Evolutionary conservation across 1,140 invertebrate species (phyloP).

Genomic region (Leptinotarsa lineolata): DNA sequence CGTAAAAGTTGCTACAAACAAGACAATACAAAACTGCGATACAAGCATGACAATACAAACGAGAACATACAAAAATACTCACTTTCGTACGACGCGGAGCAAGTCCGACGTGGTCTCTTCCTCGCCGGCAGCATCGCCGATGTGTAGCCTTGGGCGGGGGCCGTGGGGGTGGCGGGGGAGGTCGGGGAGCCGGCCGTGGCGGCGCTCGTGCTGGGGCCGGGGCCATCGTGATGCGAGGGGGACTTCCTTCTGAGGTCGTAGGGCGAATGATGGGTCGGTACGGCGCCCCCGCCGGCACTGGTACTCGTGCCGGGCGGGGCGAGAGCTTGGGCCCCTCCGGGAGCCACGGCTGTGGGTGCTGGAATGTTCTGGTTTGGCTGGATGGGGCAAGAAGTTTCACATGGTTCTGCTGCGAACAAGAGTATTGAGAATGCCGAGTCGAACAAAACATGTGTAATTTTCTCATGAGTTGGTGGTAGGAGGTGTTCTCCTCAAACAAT

Average conservation of each 20-base stretch:
- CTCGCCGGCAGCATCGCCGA: slow-evolving; percentile 71
- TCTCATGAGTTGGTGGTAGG: too few relatives aligned
- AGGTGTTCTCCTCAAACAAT: too few relatives aligned
- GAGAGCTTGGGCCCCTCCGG: slow-evolving; percentile 31
- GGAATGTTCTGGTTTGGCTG: slow-evolving; percentile 68
- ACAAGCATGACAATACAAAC: too few relatives aligned
- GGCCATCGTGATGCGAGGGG: slow-evolving; percentile 65
- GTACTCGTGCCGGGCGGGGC: slow-evolving; percentile 49
- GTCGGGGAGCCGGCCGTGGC: slow-evolving; percentile 53
- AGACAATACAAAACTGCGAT: too few relatives aligned
- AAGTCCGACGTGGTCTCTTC: slow-evolving; percentile 74
- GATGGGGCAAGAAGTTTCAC: slow-evolving; percentile 71
- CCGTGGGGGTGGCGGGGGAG: slow-evolving; percentile 55
- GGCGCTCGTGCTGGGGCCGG: slow-evolving; percentile 53
- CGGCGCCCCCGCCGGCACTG: slow-evolving; percentile 59
- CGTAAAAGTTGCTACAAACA: too few relatives aligned
- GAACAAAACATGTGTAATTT: neutral
- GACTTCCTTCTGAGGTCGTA: slow-evolving; percentile 85
- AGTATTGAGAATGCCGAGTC: neutral
- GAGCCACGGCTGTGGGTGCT: slow-evolving; percentile 50
- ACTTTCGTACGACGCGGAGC: slow-evolving; percentile 68
- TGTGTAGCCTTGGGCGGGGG: slow-evolving; percentile 50
- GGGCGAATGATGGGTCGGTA: slow-evolving; percentile 74
- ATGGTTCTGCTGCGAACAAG: slow-evolving; percentile 68
- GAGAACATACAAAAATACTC: slow-evolving; percentile 46